Base-by-base conservation (phyloP, 1,140 invertebrate species). In the Drosophila kepulauana region DNA sequence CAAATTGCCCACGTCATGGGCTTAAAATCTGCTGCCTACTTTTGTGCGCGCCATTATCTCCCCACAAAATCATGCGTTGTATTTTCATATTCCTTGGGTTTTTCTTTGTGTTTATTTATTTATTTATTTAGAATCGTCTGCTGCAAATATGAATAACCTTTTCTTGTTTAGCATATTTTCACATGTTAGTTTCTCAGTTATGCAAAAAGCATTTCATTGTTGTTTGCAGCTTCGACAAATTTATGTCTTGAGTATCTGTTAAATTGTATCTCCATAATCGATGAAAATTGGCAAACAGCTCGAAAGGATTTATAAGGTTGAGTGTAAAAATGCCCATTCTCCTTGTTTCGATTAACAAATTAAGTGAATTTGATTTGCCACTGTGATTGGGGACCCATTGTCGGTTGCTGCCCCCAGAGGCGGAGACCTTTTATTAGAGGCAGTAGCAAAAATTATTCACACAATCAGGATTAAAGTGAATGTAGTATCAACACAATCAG, bases 21-120 rank as follows among this genome's bases (percentile, higher is more conserved):
- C 82, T 88, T 78, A 71, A 84, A 84, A 84, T 78, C 56, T 56
- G 78, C 51, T 82, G 84, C 84, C 87, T 88, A 82, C 80, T 88
- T 87, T 75, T 80, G 49, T 28, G 85, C 56, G 69, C 56, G 8
- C 35, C 25, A 8, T 4, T 4, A 45, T 49, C 11, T 11, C 45
- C 10, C 6, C 10, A 3, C 35, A 61, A 43, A 38, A 57, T 7
- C 20, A 58, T 62, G 3, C n/a, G 35, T 52, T 71, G 57, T 58
- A 46, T 35, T 70, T 72, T 30, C 51, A 13, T 63, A 25, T 70
- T 28, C 13, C 35, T 57, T 43, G 3, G 41, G 13, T 41, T 48
- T 41, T 48, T 41, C 35, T 8, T 46, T 51, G 35, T 65, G 46
- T 67, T 75, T 78, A 62, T 78, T 81, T 76, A 80, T 58, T 67